Evolutionary conservation across 1,140 invertebrate species (phyloP).

Genomic region (Trichoplusia ni): DNA sequence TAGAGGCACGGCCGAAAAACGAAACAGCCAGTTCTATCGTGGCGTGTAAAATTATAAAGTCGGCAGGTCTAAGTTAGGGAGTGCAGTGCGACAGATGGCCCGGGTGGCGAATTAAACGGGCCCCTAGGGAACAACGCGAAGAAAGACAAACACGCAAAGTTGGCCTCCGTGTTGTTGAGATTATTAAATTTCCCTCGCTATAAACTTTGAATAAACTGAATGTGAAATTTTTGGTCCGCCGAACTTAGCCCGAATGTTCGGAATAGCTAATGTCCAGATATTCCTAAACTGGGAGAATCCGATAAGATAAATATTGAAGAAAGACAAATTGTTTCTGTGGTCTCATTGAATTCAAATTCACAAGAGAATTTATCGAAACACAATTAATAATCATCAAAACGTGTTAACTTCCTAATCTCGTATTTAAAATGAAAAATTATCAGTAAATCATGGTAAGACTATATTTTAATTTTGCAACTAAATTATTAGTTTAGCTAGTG

Average conservation of each 20-base stretch:
- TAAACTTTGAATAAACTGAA: slow-evolving; percentile 37
- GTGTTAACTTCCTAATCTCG: too few relatives aligned
- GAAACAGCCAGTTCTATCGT: slow-evolving; percentile 21
- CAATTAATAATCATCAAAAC: too few relatives aligned
- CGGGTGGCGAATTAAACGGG: slow-evolving; percentile 30
- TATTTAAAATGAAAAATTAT: too few relatives aligned
- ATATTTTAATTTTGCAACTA: too few relatives aligned
- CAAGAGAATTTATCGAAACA: neutral
- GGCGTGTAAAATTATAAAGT: slow-evolving; percentile 34
- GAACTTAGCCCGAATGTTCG: slow-evolving; percentile 24
- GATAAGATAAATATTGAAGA: slow-evolving; percentile 7
- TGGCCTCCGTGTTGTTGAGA: slow-evolving; percentile 32
- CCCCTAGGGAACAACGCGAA: slow-evolving; percentile 10
- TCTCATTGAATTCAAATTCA: neutral
- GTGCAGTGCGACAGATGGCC: slow-evolving; percentile 31
- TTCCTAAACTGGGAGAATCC: slow-evolving; percentile 10
- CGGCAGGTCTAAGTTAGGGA: slow-evolving; percentile 27
- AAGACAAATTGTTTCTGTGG: neutral
- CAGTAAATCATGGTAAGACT: too few relatives aligned
- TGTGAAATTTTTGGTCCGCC: slow-evolving; percentile 30
- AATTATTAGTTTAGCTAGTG: too few relatives aligned
- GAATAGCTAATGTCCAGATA: slow-evolving; percentile 29
- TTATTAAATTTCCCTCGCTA: slow-evolving; percentile 34
- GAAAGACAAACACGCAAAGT: slow-evolving; percentile 35
- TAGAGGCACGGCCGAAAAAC: slow-evolving; percentile 21